Conservation (phyloP, 1,140 invertebrate genomes). For the Platorchestia sp. region DNA sequence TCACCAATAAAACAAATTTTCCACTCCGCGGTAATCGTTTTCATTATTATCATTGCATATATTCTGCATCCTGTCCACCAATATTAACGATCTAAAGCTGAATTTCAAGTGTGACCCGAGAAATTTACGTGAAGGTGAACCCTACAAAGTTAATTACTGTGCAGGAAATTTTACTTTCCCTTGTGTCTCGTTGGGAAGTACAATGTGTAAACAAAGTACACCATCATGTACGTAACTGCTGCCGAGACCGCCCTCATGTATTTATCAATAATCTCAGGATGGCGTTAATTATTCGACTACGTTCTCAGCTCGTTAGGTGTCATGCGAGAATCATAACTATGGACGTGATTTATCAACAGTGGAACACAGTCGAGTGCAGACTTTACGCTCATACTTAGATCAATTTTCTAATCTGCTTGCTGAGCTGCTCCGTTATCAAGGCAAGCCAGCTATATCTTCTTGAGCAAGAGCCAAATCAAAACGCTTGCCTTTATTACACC, state of each 20-base stretch:
- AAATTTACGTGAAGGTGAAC: no score
- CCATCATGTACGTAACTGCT: background rate
- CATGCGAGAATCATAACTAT: background rate
- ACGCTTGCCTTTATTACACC: background rate
- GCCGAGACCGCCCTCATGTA: background rate
- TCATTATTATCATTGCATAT: no score
- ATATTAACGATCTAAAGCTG: no score
- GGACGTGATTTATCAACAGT: background rate
- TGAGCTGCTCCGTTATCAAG: background rate
- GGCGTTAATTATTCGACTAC: background rate
- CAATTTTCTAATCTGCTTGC: background rate
- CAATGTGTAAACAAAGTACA: no score
- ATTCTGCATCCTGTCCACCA: no score
- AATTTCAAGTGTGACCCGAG: no score
- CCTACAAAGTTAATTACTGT: no score
- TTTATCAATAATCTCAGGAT: background rate
- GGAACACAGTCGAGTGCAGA: background rate
- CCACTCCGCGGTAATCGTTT: no score
- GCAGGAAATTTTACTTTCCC: no score
- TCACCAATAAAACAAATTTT: no score
- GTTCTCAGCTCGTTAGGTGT: background rate
- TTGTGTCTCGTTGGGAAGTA: no score
- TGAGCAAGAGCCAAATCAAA: background rate
- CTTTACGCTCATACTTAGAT: background rate
- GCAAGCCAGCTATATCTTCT: no score